A percentile compares a stretch with the other conserved stretches of the same genome.
Conservation (phyloP, 2,113 vertebrate species). For the Sturnira hondurensis region DNA sequence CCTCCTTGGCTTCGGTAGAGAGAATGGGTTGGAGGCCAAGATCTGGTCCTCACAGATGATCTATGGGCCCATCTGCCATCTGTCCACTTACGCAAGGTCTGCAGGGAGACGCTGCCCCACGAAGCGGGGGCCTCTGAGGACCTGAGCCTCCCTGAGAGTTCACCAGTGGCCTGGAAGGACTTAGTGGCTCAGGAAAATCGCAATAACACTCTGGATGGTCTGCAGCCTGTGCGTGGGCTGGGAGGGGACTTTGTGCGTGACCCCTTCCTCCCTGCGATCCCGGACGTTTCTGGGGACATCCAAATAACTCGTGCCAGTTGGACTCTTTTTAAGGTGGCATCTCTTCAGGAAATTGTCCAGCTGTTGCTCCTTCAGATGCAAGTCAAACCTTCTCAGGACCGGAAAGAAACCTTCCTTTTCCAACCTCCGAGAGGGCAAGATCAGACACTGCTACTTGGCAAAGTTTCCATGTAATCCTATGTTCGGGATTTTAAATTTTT, state of each 20-base stretch:
- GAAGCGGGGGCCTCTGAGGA: background rate
- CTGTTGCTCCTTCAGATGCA: conserved; percentile 63
- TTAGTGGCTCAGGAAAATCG: background rate
- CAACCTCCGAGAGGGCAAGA: conserved; percentile 16
- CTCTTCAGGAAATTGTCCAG: conserved; percentile 69
- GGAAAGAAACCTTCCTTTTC: conserved; percentile 63
- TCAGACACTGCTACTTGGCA: background rate
- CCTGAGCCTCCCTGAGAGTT: background rate
- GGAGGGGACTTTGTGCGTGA: background rate
- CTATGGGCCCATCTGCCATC: background rate
- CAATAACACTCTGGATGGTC: background rate
- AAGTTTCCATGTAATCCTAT: background rate
- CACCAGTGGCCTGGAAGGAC: background rate
- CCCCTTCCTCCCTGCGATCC: background rate
- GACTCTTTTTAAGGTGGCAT: conserved; percentile 60
- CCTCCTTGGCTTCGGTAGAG: background rate
- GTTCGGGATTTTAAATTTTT: background rate
- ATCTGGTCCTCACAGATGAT: background rate
- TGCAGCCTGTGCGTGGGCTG: rapidly evolving
- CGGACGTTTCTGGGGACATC: conserved; percentile 65
- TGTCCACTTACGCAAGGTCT: background rate
- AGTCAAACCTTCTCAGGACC: conserved; percentile 61
- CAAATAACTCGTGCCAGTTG: conserved; percentile 52
- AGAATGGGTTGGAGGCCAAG: too few species aligned
- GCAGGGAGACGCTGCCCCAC: background rate